phyloP scores from a whole-genome alignment of 1,140 invertebrate species.

The Bombus huntii region DNA sequence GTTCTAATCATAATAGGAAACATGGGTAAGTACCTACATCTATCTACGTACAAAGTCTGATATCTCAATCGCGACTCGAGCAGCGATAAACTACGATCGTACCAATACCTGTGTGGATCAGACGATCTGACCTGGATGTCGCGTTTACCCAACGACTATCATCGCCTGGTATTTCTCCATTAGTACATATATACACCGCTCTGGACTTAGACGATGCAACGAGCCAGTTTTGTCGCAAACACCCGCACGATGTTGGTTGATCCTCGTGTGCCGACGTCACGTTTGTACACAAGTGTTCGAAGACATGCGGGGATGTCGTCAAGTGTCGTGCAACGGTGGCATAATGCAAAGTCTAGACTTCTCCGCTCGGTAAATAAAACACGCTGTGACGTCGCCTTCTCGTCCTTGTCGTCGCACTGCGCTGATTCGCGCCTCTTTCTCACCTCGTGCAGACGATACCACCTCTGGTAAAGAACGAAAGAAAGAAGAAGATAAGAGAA shows the following conservation, averaged over 20 bases:
- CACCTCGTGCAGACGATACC: not conserved
- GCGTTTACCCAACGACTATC: conserved; percentile 38
- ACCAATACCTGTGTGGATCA: not conserved
- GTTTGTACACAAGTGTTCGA: conserved; percentile 34
- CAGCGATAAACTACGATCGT: not conserved
- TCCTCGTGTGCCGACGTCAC: not conserved
- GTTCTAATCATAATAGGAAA: not conserved
- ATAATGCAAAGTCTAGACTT: conserved; percentile 58
- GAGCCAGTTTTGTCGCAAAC: conserved; percentile 22
- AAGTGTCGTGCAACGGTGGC: conserved; percentile 8
- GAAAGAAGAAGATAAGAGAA: not conserved
- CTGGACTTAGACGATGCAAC: not conserved
- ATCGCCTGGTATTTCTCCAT: conserved; percentile 14
- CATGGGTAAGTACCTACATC: not conserved
- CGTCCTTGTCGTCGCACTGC: not conserved
- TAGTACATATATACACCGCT: not conserved
- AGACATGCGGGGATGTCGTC: conserved; percentile 32
- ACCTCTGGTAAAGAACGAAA: not conserved
- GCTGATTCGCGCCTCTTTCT: not conserved
- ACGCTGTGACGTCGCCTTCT: conserved; percentile 31
- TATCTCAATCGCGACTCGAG: no score
- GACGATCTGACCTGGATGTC: conserved; percentile 54
- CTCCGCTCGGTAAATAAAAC: conserved; percentile 57
- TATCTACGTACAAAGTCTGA: not conserved
- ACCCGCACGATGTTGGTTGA: not conserved